These are phyloP conservation scores for Cantharis lateralis DNA, from an alignment of 2,888 invertebrate species.

Conservation along the genomic window DNA sequence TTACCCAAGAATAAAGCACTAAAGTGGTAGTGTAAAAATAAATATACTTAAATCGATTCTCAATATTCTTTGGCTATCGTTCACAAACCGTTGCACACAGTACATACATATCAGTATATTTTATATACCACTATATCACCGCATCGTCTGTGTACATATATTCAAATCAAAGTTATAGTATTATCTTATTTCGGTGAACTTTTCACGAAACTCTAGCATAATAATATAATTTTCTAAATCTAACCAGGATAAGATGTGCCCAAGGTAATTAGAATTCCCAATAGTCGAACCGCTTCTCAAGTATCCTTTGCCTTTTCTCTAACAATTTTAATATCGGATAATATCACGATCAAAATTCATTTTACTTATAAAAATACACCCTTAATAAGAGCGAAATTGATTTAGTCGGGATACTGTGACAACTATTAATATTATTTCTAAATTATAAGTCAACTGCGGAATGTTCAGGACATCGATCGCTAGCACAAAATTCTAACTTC, in stretches of 20 bases:
- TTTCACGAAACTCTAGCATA: neutral
- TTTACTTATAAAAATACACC: neutral
- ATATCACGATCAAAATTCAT: neutral
- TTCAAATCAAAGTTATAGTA: neutral
- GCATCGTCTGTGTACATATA: neutral
- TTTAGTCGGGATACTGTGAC: neutral
- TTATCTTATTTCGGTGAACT: neutral
- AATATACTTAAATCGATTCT: constrained; percentile 44
- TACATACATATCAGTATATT: constrained; percentile 47
- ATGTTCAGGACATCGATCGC: too few relatives aligned
- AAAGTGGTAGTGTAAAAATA: constrained; percentile 29
- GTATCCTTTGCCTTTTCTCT: neutral
- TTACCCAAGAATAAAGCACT: constrained; percentile 17
- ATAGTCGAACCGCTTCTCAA: neutral
- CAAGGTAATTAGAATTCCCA: neutral
- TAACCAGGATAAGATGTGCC: neutral
- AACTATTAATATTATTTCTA: too few relatives aligned
- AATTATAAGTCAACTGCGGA: too few relatives aligned
- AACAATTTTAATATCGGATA: neutral
- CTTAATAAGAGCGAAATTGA: neutral
- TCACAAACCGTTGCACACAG: constrained; percentile 48
- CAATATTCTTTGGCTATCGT: constrained; percentile 47
- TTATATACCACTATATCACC: neutral
- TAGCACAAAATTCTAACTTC: too few relatives aligned
- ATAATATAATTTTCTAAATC: neutral